phyloP scores from a whole-genome alignment of 2,113 vertebrate species.

The Struthio camelus region DNA sequence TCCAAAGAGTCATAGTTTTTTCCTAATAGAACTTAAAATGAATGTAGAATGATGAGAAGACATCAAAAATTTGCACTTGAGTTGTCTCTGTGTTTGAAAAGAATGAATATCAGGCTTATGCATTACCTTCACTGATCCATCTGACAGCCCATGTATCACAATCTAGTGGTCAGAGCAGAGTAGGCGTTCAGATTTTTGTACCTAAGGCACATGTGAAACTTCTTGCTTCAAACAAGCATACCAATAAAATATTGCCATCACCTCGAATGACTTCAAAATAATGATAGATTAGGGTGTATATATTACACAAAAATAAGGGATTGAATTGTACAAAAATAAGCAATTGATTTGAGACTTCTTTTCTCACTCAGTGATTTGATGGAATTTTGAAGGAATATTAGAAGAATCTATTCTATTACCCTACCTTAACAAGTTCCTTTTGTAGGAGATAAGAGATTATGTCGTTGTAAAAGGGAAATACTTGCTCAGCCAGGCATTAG shows the following conservation, averaged over 20 bases:
- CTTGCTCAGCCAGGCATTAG: not conserved
- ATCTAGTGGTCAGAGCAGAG: not conserved
- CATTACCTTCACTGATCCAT: not conserved
- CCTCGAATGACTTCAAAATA: not conserved
- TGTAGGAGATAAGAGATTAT: not conserved
- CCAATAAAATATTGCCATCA: not conserved
- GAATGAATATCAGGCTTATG: not conserved
- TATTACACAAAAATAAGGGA: not conserved
- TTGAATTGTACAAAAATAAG: not conserved
- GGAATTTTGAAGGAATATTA: not conserved
- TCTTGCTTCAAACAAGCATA: not conserved
- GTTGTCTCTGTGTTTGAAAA: not conserved
- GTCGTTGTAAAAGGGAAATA: slow-evolving; percentile 11
- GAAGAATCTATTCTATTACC: not conserved
- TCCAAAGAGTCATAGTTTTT: not conserved
- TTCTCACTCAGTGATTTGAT: not conserved
- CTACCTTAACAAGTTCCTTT: not conserved
- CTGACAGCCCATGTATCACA: not conserved
- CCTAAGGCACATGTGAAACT: not conserved
- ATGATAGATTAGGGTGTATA: not conserved
- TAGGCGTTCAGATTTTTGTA: not conserved
- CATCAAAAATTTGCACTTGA: not conserved
- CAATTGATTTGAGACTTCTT: not conserved
- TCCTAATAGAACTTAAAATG: not conserved
- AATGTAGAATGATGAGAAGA: not conserved